A percentile compares a stretch with the other conserved stretches of the same genome.
These are phyloP conservation scores for Epinephelus moara DNA, from an alignment of 2,113 vertebrate species.

Conservation along the genomic window DNA sequence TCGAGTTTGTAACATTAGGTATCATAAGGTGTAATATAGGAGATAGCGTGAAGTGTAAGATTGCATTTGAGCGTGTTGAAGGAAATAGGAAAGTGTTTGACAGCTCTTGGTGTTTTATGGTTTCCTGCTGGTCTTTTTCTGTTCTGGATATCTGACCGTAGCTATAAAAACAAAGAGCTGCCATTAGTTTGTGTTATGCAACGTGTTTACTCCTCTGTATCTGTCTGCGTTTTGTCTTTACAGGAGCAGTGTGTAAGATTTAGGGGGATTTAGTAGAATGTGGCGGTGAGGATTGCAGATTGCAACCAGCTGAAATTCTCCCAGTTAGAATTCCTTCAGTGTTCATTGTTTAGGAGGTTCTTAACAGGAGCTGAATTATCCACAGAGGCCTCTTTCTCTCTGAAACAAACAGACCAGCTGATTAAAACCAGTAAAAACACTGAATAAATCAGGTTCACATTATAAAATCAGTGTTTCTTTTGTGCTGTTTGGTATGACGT, in stretches of 20 bases:
- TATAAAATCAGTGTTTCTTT: too few species aligned
- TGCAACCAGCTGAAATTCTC: too few species aligned
- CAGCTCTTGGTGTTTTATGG: conserved; percentile 66
- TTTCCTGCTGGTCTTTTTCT: conserved; percentile 55
- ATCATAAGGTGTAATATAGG: conserved; percentile 79
- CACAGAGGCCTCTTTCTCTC: too few species aligned
- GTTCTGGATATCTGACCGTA: conserved; percentile 52
- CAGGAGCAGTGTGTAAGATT: not conserved
- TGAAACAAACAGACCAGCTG: too few species aligned
- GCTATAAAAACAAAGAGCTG: conserved; percentile 51
- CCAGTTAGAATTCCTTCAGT: too few species aligned
- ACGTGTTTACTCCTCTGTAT: conserved; percentile 37
- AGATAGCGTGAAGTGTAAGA: conserved; percentile 70
- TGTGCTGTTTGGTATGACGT: too few species aligned
- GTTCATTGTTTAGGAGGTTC: too few species aligned
- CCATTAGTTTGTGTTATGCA: conserved; percentile 61
- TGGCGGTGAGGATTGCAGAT: too few species aligned
- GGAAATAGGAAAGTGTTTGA: conserved; percentile 68
- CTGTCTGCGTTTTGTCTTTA: conserved; percentile 17
- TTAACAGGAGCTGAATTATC: too few species aligned
- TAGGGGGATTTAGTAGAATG: too few species aligned
- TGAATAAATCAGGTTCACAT: too few species aligned
- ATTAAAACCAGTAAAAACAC: too few species aligned
- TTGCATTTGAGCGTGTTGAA: conserved; percentile 62
- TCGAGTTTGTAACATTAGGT: conserved; percentile 78